Evolutionary conservation across 2,888 invertebrate species (phyloP).

Genomic region (Mythimna albipuncta): DNA sequence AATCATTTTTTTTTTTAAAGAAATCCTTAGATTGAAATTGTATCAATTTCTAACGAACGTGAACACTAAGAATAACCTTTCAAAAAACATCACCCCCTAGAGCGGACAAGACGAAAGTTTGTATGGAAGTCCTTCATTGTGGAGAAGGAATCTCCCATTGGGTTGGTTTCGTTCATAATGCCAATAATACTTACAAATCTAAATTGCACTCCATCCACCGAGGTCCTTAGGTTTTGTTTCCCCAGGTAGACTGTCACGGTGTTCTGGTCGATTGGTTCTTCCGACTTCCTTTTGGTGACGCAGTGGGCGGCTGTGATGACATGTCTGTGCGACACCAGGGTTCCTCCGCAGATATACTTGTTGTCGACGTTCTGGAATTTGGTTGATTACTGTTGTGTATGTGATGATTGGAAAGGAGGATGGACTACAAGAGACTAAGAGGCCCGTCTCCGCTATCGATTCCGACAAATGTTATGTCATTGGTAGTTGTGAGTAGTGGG

Average conservation of each 20-base stretch:
- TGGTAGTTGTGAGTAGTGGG: background rate
- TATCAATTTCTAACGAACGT: too few relatives aligned
- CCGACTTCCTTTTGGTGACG: slow-evolving; percentile 88
- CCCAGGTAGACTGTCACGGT: slow-evolving; percentile 87
- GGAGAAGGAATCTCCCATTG: too few relatives aligned
- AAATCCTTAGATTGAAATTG: too few relatives aligned
- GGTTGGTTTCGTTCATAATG: too few relatives aligned
- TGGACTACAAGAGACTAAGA: background rate
- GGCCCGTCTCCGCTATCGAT: too few relatives aligned
- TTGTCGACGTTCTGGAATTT: slow-evolving; percentile 83
- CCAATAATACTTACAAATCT: slow-evolving; percentile 76
- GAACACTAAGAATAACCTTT: too few relatives aligned
- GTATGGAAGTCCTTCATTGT: too few relatives aligned
- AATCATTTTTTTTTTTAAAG: too few relatives aligned
- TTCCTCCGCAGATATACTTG: slow-evolving; percentile 92
- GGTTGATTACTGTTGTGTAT: background rate
- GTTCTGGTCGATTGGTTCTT: slow-evolving; percentile 81
- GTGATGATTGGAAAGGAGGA: background rate
- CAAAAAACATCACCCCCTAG: too few relatives aligned
- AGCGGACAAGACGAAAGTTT: too few relatives aligned
- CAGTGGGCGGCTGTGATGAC: slow-evolving; percentile 93
- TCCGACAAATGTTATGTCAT: too few relatives aligned
- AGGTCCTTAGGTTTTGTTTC: slow-evolving; percentile 87
- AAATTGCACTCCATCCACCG: slow-evolving; percentile 86
- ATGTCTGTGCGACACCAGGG: slow-evolving; percentile 89